Conservation (phyloP, 2,888 invertebrate species). For the Zaprionus bogoriensis region DNA sequence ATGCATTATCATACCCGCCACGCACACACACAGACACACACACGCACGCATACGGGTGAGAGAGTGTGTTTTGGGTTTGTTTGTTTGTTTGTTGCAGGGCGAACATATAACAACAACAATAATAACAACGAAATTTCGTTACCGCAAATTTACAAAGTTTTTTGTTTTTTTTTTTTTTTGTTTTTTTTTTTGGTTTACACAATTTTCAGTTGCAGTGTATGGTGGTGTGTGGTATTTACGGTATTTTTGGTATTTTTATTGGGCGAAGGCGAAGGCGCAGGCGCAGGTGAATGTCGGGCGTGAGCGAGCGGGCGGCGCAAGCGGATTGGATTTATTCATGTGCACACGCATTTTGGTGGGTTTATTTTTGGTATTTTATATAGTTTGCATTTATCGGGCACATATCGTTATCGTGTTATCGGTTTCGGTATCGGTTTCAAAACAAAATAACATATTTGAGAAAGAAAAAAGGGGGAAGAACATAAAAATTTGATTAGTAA, state of each 20-base stretch:
- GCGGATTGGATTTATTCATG: too few species aligned
- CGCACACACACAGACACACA: constrained; percentile 12
- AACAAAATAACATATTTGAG: constrained; percentile 49
- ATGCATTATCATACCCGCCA: constrained; percentile 16
- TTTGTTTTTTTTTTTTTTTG: constrained; percentile 8
- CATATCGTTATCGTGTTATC: constrained; percentile 67
- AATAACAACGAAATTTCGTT: constrained; percentile 73
- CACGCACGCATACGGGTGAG: constrained; percentile 14
- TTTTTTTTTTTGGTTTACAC: constrained; percentile 16
- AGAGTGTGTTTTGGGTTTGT: constrained; percentile 24
- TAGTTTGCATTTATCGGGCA: constrained; percentile 35
- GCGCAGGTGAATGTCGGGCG: constrained; percentile 63
- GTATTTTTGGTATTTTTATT: constrained; percentile 24
- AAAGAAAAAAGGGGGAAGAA: constrained; percentile 56
- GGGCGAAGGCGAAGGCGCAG: constrained; percentile 67
- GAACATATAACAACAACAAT: constrained; percentile 73
- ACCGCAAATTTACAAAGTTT: constrained; percentile 53
- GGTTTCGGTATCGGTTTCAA: constrained; percentile 81
- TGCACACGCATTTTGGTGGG: too few species aligned
- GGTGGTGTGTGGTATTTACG: constrained; percentile 31
- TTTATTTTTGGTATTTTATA: constrained; percentile 19
- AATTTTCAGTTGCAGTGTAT: constrained; percentile 33
- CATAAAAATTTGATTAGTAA: constrained; percentile 75
- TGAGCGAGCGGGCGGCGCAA: constrained; percentile 63
- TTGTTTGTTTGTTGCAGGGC: constrained; percentile 51